phyloP scores from a whole-genome alignment of 2,888 invertebrate genomes.

The Protonemura montana region DNA sequence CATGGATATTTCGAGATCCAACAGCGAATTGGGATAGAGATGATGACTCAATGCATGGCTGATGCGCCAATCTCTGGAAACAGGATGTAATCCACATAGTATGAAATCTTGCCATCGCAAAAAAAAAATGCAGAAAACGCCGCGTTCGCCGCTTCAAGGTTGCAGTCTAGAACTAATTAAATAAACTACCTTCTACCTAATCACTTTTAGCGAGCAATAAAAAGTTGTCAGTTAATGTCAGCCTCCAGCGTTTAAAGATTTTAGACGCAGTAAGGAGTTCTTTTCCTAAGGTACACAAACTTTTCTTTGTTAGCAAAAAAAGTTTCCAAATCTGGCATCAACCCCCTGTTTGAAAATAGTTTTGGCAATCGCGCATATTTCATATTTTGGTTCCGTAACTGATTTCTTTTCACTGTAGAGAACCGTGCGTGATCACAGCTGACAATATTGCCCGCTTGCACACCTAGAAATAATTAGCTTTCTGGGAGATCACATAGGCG shows the following conservation, averaged over 20 bases:
- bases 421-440: neutral
- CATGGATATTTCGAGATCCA: slow-evolving; percentile 75
- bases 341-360: too few relatives aligned
- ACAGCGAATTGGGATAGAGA: slow-evolving; percentile 76
- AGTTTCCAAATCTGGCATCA: too few relatives aligned
- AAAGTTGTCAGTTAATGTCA: neutral
- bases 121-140: neutral
- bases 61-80: slow-evolving; percentile 73
- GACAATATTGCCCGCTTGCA: neutral
- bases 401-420: neutral
- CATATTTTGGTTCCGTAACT: neutral
- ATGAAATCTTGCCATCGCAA: slow-evolving; percentile 36
- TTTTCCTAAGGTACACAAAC: too few relatives aligned
- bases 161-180: neutral
- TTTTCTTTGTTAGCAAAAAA: too few relatives aligned
- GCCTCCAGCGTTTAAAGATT: neutral
- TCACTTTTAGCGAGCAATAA: neutral
- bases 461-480: neutral
- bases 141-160: neutral
- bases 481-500: neutral
- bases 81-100: slow-evolving; percentile 20
- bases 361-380: too few relatives aligned
- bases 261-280: neutral
- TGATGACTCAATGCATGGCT: slow-evolving; percentile 82
- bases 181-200: neutral